phyloP scores from a whole-genome alignment of 2,113 vertebrate species.

The Cervus canadensis region DNA sequence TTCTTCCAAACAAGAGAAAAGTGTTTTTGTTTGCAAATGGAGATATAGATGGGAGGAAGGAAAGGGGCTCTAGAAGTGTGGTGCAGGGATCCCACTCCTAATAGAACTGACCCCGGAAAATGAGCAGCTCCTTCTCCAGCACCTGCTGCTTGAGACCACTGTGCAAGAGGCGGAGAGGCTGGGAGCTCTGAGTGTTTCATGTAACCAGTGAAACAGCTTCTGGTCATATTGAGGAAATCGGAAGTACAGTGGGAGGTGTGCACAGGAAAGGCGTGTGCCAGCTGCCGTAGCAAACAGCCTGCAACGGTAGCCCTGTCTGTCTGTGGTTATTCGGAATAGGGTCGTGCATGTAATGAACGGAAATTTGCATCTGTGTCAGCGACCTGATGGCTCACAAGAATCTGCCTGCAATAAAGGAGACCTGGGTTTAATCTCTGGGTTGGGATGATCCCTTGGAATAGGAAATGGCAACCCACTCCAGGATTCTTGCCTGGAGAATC shows the following conservation, averaged over 20 bases:
- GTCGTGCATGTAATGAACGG: fast-evolving
- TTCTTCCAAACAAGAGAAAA: background rate
- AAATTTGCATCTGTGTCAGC: background rate
- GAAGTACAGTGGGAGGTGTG: fast-evolving
- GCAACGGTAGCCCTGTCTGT: background rate
- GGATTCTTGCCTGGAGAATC: background rate
- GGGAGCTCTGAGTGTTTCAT: no score
- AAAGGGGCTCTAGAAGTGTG: fast-evolving
- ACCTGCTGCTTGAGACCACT: fast-evolving
- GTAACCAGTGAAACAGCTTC: fast-evolving
- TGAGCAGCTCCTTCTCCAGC: background rate
- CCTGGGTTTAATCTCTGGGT: background rate
- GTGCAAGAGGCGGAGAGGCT: background rate
- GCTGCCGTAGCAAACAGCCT: background rate
- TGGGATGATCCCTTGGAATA: background rate
- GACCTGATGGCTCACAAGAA: background rate
- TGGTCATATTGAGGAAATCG: background rate
- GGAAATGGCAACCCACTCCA: background rate
- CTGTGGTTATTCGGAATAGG: background rate
- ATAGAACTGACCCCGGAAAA: fast-evolving
- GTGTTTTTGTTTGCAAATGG: background rate
- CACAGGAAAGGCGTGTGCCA: fast-evolving
- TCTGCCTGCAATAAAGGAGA: background rate
- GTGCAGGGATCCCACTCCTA: fast-evolving
- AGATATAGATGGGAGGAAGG: background rate